A percentile compares a stretch with the other conserved stretches of the same genome.
Evolutionary conservation across 1,140 invertebrate genomes (phyloP).

Genomic region (Eupeodes corollae): DNA sequence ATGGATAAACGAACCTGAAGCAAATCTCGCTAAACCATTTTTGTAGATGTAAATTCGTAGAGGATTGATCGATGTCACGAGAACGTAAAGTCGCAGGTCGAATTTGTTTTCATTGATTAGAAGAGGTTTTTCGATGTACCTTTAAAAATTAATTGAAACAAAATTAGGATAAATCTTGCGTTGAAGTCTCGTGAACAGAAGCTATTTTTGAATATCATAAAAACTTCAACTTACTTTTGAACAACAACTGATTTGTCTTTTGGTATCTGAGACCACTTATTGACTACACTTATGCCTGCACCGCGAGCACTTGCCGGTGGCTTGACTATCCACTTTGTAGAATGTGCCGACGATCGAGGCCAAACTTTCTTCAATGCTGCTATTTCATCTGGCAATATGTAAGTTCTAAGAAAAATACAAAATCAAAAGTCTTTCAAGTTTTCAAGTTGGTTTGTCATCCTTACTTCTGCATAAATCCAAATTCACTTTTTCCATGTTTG

Average conservation of each 20-base stretch:
- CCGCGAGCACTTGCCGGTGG: constrained; percentile 90
- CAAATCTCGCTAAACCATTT: constrained; percentile 88
- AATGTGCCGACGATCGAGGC: constrained; percentile 59
- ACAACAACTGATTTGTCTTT: constrained; percentile 82
- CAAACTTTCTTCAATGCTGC: constrained; percentile 72
- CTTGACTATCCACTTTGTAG: constrained; percentile 71
- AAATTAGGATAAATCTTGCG: too few relatives aligned
- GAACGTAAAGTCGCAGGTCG: constrained; percentile 81
- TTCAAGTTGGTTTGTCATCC: constrained; percentile 3
- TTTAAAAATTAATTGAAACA: constrained; percentile 1
- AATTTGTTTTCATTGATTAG: constrained; percentile 92
- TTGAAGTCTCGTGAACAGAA: too few relatives aligned
- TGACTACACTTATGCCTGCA: constrained; percentile 87
- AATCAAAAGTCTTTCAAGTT: neutral
- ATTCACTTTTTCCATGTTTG: constrained; percentile 67
- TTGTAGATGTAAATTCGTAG: constrained; percentile 87
- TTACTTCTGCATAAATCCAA: constrained; percentile 76
- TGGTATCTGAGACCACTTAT: constrained; percentile 87
- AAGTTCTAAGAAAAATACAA: constrained; percentile 46
- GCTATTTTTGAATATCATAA: neutral
- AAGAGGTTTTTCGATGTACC: constrained; percentile 74
- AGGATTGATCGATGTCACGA: constrained; percentile 90
- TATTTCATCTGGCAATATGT: constrained; percentile 79
- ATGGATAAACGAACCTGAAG: constrained; percentile 49
- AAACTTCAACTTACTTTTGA: constrained; percentile 47